A percentile compares a stretch with the other conserved stretches of the same genome.
These are phyloP conservation scores for Ginglymostoma cirratum DNA, from an alignment of 2,113 vertebrate species.

Conservation along the genomic window DNA sequence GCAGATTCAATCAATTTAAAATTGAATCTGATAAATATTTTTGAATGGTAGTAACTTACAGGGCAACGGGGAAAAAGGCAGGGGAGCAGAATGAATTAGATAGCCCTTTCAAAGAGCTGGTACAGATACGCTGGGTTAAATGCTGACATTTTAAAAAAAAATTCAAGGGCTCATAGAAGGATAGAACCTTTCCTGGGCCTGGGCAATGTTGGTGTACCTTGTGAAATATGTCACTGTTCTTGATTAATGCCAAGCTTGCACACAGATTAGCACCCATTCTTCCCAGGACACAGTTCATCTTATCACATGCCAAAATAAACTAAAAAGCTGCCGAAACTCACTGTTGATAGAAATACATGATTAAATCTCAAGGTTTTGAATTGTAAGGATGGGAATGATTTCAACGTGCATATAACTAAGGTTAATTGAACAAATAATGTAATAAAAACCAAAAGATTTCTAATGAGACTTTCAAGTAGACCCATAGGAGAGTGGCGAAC, in stretches of 20 bases:
- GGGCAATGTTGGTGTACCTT: neutral
- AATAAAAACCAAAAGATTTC: neutral
- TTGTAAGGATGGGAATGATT: neutral
- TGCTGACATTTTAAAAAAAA: too few species aligned
- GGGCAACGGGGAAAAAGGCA: neutral
- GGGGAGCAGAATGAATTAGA: too few species aligned
- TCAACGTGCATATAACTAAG: neutral
- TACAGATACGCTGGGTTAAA: too few species aligned
- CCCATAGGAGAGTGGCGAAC: neutral
- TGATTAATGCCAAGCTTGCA: neutral
- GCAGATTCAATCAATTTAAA: too few species aligned
- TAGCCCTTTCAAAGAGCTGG: too few species aligned
- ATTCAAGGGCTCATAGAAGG: neutral
- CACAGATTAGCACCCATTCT: too few species aligned
- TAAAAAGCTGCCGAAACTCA: neutral
- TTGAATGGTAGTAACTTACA: too few species aligned
- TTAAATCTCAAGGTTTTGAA: neutral
- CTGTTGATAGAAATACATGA: neutral
- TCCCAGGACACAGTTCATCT: neutral
- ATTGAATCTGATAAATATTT: too few species aligned
- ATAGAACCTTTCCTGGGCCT: neutral
- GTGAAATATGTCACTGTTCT: neutral
- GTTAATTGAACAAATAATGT: neutral
- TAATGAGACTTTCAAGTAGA: neutral
- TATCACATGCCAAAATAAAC: neutral